Evolutionary conservation across 2,888 invertebrate species (phyloP).

Genomic region (Phyto melanocephala): DNA sequence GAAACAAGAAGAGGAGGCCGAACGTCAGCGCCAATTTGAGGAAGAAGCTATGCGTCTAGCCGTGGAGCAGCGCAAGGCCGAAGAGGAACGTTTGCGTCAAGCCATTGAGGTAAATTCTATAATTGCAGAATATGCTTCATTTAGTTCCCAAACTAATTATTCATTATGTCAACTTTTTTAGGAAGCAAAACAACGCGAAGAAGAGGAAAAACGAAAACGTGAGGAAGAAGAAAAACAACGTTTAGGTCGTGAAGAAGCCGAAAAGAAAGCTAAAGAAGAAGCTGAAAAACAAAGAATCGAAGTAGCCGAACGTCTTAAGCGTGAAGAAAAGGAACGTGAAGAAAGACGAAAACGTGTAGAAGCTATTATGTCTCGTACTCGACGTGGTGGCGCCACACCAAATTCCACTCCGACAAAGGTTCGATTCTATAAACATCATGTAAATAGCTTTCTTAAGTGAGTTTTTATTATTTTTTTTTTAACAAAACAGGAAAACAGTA

Average conservation of each 20-base stretch:
- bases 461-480: neutral
- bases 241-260: constrained; percentile 87
- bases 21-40: constrained; percentile 88
- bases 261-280: constrained; percentile 89
- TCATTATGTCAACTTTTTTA: constrained; percentile 73
- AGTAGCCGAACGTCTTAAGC: constrained; percentile 88
- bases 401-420: constrained; percentile 77
- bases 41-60: constrained; percentile 89
- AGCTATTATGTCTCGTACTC: constrained; percentile 94
- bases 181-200: constrained; percentile 87
- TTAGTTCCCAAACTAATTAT: no score
- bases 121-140: neutral
- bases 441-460: neutral
- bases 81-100: constrained; percentile 91
- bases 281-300: constrained; percentile 90
- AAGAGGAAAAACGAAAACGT: constrained; percentile 87
- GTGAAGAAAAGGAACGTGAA: constrained; percentile 93
- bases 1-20: constrained; percentile 87
- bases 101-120: constrained; percentile 85
- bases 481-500: constrained; percentile 60
- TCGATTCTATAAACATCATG: neutral
- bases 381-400: constrained; percentile 77
- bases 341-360: constrained; percentile 93
- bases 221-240: constrained; percentile 84
- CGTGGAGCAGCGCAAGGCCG: constrained; percentile 88